Evolutionary conservation across 2,113 vertebrate genomes (phyloP).

Genomic region (Amia ocellicauda): DNA sequence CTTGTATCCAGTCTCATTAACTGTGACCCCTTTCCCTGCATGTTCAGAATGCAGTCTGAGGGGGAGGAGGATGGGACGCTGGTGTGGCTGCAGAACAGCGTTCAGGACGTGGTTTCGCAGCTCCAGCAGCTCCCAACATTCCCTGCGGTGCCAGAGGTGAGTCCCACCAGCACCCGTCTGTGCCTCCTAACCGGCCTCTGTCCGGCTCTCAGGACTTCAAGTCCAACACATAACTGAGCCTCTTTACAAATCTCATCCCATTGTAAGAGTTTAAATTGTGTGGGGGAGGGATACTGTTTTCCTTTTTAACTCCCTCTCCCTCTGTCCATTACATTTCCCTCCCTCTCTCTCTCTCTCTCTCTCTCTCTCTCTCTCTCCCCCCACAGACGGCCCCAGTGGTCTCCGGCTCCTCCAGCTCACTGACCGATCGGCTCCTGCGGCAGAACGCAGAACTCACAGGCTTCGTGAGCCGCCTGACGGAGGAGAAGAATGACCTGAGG

Average conservation of each 20-base stretch:
- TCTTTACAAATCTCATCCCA: too few species aligned
- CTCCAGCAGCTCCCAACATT: conserved; percentile 52
- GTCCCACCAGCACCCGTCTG: background rate
- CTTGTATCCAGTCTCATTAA: background rate
- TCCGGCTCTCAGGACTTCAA: too few species aligned
- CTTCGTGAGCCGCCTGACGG: conserved; percentile 84
- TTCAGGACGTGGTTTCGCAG: conserved; percentile 63
- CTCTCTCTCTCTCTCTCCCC: background rate
- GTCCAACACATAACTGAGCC: too few species aligned
- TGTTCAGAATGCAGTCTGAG: conserved; percentile 64
- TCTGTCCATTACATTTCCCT: too few species aligned
- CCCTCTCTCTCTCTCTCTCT: too few species aligned
- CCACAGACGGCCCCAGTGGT: conserved; percentile 56
- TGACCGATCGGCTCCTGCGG: conserved; percentile 84
- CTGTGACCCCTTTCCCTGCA: background rate
- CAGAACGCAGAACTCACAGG: conserved; percentile 91
- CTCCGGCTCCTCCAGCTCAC: conserved; percentile 58
- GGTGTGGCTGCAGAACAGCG: conserved; percentile 52
- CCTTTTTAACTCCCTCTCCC: too few species aligned
- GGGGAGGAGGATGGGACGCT: conserved; percentile 64
- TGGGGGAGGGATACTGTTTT: too few species aligned
- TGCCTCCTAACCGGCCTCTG: too few species aligned
- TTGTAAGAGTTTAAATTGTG: too few species aligned
- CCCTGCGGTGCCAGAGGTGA: conserved; percentile 52
- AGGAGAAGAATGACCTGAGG: conserved; percentile 92